Evolutionary conservation across 2,113 vertebrate genomes (phyloP), one percentile per base, ranked within the genome.

Genomic region (Penelope pileata): DNA sequence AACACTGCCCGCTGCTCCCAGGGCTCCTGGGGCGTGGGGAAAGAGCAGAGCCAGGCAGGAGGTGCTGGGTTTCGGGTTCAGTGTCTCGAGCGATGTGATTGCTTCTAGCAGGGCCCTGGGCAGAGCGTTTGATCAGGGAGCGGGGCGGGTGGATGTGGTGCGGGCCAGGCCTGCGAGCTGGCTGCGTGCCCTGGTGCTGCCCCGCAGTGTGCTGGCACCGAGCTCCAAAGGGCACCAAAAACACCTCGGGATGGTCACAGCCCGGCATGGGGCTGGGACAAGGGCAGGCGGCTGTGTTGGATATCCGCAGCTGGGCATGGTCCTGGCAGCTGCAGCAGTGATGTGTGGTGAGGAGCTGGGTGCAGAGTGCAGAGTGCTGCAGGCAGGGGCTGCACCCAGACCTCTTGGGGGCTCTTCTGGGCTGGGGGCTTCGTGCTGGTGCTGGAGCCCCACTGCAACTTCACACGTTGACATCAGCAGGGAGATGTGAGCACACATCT

Each of bases 281-380:
- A 82, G 47, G 70, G 56, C 47, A 38, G 58, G 40, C 22, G 2
- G 1, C 23, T 48, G 48, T 30, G 42, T 15, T 43, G 42, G 15
- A 43, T 15, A 43, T 43, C 42, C 42, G 10, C 15, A 15, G 42
- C 10, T 43, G n/a, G 12, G 76, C 54, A 72, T 12, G 30, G 43
- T 10, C 32, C n/a, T 16, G 69, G 29, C 7, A 50, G 16, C 64
- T 73, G 12, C 0, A 0, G 47, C 60, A n/a, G n/a, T n/a, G n/a
- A n/a, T n/a, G n/a, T 27, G 1, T 1, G 2, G 51, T 29, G 17
- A 32, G 54, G 30, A 3, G 56, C 32, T 0, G 0, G 69, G 42
- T 21, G 27, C 60, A 30, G 0, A 1, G 30, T 5, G n/a, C 2
- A 62, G 40, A 68, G 21, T 38, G 36, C 40, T 40, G 17, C 13